phyloP scores from a whole-genome alignment of 2,113 vertebrate species.

The Neoarius graeffei region DNA sequence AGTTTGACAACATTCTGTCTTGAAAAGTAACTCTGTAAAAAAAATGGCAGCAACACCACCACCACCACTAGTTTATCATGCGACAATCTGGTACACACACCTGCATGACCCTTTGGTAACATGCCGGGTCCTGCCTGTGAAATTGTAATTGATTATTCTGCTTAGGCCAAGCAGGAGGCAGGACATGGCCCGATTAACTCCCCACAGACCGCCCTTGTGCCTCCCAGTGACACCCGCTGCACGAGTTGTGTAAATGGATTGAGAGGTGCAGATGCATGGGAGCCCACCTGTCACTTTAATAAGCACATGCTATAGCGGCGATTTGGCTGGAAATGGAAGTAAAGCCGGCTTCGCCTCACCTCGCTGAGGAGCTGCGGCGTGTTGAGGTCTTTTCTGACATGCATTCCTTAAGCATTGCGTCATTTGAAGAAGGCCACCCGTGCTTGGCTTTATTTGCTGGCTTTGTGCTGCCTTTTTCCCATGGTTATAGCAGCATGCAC shows the following conservation, averaged over 20 bases:
- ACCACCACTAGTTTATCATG: constrained; percentile 14
- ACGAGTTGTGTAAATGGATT: constrained; percentile 48
- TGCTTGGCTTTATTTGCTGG: constrained; percentile 54
- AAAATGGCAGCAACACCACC: background rate
- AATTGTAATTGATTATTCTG: constrained; percentile 60
- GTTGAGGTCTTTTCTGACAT: constrained; percentile 51
- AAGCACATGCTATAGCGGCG: constrained; percentile 52
- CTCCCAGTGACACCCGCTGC: constrained; percentile 44
- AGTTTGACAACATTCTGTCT: background rate
- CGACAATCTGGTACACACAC: constrained; percentile 35
- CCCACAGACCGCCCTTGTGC: constrained; percentile 40
- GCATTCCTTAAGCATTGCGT: constrained; percentile 59
- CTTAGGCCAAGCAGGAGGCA: constrained; percentile 46
- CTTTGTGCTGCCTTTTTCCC: constrained; percentile 57
- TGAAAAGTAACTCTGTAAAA: constrained; percentile 13
- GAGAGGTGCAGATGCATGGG: constrained; percentile 36
- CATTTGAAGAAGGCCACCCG: constrained; percentile 55
- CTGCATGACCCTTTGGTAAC: constrained; percentile 36
- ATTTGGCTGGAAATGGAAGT: constrained; percentile 53
- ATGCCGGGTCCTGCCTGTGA: constrained; percentile 31
- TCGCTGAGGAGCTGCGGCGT: constrained; percentile 49
- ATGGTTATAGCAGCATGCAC: constrained; percentile 49
- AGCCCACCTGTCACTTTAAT: constrained; percentile 58
- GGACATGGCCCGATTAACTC: constrained; percentile 45
- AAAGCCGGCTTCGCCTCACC: constrained; percentile 42